Evolutionary conservation across 2,888 invertebrate species (phyloP).

Genomic region (Polyommatus icarus): DNA sequence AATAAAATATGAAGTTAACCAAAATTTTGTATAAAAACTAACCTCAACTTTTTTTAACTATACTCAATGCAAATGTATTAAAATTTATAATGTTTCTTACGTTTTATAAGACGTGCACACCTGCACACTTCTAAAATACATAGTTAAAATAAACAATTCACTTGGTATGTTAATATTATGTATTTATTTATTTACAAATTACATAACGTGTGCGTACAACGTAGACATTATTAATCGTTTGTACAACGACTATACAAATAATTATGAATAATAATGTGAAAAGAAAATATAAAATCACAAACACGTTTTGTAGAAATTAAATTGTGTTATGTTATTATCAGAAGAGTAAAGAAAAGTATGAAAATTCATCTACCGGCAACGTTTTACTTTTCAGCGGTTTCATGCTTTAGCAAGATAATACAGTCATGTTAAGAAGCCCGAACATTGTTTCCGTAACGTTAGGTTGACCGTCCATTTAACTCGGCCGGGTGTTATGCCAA

Average conservation of each 20-base stretch:
- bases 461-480: conserved; percentile 48
- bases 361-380: conserved; percentile 22
- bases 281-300: not conserved
- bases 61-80: no score
- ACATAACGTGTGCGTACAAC: not conserved
- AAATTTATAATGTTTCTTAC: no score
- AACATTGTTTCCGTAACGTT: conserved; percentile 33
- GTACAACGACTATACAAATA: not conserved
- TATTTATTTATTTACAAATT: not conserved
- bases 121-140: no score
- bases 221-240: not conserved
- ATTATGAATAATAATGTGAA: not conserved
- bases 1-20: no score
- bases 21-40: no score
- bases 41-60: no score
- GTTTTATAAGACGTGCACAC: no score
- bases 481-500: conserved; percentile 52
- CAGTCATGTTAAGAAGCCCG: conserved; percentile 34
- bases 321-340: not conserved
- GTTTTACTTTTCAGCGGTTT: conserved; percentile 36
- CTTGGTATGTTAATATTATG: no score
- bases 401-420: conserved; percentile 41
- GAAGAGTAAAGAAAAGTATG: not conserved
- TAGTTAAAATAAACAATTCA: no score
- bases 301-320: not conserved